These are phyloP conservation scores for Drosophila macrospina DNA, from an alignment of 2,888 invertebrate species.

Conservation along the genomic window DNA sequence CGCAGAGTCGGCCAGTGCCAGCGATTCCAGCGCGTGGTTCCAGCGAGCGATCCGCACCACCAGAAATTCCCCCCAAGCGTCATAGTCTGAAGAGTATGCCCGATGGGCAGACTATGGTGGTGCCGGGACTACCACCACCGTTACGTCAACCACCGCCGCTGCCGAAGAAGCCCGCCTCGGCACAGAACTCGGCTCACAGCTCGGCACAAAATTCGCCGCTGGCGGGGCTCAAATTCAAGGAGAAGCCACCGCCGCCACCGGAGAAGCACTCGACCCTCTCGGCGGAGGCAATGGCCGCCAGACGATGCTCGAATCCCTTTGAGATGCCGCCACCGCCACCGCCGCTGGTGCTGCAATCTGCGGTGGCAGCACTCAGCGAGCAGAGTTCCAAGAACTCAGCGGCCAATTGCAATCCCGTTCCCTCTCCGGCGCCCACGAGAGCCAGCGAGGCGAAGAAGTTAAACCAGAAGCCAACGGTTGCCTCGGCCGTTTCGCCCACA, in stretches of 20 bases:
- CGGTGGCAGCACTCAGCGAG: slow-evolving; percentile 70
- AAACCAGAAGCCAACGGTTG: slow-evolving; percentile 38
- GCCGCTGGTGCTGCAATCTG: slow-evolving; percentile 70
- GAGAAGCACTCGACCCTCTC: slow-evolving; percentile 77
- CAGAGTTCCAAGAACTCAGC: slow-evolving; percentile 70
- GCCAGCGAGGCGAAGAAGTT: slow-evolving; percentile 80
- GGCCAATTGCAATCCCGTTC: slow-evolving; percentile 62
- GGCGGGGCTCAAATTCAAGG: slow-evolving; percentile 81
- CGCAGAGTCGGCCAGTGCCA: slow-evolving; percentile 82
- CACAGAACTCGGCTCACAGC: slow-evolving; percentile 81
- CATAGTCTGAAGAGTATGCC: slow-evolving; percentile 83
- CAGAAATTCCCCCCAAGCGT: slow-evolving; percentile 85
- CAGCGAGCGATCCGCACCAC: slow-evolving; percentile 82
- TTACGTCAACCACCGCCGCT: slow-evolving; percentile 84
- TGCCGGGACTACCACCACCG: slow-evolving; percentile 78
- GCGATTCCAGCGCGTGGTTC: slow-evolving; percentile 84
- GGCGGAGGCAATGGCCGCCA: slow-evolving; percentile 69
- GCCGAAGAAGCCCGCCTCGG: slow-evolving; percentile 83
- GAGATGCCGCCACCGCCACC: slow-evolving; percentile 81
- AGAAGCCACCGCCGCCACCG: slow-evolving; percentile 79
- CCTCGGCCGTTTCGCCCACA: slow-evolving; percentile 74
- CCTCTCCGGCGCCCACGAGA: slow-evolving; percentile 81
- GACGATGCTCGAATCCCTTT: slow-evolving; percentile 83
- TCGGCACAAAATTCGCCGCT: slow-evolving; percentile 84
- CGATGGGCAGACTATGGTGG: slow-evolving; percentile 71